Conservation (phyloP, 2,113 vertebrate genomes). For the Rhinolophus sinicus region DNA sequence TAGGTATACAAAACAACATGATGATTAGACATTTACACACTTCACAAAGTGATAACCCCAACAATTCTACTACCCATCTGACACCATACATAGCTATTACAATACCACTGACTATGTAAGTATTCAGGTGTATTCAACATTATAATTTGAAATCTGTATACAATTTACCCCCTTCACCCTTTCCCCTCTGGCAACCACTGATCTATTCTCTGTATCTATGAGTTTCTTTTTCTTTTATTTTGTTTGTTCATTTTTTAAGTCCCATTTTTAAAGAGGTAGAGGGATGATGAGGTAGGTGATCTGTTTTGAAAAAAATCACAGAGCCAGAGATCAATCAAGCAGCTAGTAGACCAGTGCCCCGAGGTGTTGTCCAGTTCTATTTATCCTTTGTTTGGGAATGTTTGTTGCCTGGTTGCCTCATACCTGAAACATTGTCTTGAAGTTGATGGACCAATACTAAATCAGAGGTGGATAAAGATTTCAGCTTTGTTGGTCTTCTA, state of each 20-base stretch:
- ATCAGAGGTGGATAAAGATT: not conserved
- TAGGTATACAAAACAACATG: too few species aligned
- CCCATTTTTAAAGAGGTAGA: slow-evolving; percentile 61
- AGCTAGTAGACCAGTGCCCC: not conserved
- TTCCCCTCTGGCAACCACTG: not conserved
- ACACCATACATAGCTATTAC: too few species aligned
- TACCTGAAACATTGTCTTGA: slow-evolving; percentile 7
- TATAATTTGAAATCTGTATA: not conserved
- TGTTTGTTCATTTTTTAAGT: not conserved
- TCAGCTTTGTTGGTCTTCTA: not conserved
- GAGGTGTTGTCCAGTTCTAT: not conserved
- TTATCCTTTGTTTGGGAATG: not conserved
- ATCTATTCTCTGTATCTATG: not conserved
- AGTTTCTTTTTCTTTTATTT: not conserved
- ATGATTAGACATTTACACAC: too few species aligned
- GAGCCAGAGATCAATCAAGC: not conserved
- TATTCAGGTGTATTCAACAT: not conserved
- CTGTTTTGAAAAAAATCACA: not conserved
- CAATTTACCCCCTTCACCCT: too few species aligned
- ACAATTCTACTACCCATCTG: too few species aligned
- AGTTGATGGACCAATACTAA: not conserved
- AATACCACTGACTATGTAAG: too few species aligned
- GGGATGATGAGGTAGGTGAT: slow-evolving; percentile 40
- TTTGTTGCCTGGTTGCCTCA: not conserved
- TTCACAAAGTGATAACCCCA: too few species aligned